Evolutionary conservation across 2,797 vertebrate species (phyloP).

Genomic region (Serranus cabrilla): DNA sequence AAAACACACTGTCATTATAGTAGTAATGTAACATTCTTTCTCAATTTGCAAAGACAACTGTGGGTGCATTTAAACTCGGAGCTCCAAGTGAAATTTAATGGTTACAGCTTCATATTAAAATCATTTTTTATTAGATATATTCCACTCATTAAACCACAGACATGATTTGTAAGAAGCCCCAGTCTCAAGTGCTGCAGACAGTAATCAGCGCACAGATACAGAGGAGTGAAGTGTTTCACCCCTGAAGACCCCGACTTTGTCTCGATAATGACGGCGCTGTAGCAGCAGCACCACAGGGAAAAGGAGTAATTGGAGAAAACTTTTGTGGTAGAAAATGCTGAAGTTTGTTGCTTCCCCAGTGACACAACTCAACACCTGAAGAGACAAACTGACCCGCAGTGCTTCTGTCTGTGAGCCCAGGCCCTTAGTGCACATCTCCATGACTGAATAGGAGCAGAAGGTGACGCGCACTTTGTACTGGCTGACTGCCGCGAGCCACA

Average conservation of each 20-base stretch:
- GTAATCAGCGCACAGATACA: conserved; percentile 12
- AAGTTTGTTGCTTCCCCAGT: background rate
- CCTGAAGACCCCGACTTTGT: conserved; percentile 16
- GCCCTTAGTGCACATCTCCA: conserved; percentile 98
- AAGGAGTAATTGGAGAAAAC: conserved; percentile 1
- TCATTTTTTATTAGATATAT: background rate
- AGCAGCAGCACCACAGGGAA: conserved; percentile 11
- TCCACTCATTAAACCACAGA: conserved; percentile 20
- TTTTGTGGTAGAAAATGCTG: background rate
- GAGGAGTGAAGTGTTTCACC: conserved; percentile 16
- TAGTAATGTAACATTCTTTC: background rate
- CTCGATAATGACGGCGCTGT: conserved; percentile 7
- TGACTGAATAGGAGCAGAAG: conserved; percentile 98
- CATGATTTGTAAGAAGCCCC: background rate
- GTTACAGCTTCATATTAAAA: background rate
- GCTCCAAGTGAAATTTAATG: background rate
- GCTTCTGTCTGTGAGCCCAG: conserved; percentile 92
- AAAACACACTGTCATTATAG: background rate
- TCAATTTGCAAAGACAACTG: background rate
- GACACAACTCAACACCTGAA: background rate
- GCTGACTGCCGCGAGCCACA: conserved; percentile 96
- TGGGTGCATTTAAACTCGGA: background rate
- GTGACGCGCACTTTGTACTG: conserved; percentile 96
- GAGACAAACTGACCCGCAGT: conserved; percentile 88
- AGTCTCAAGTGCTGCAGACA: conserved; percentile 5